Evolutionary conservation across 2,888 invertebrate species (phyloP).

Genomic region (Adelphocoris suturalis): DNA sequence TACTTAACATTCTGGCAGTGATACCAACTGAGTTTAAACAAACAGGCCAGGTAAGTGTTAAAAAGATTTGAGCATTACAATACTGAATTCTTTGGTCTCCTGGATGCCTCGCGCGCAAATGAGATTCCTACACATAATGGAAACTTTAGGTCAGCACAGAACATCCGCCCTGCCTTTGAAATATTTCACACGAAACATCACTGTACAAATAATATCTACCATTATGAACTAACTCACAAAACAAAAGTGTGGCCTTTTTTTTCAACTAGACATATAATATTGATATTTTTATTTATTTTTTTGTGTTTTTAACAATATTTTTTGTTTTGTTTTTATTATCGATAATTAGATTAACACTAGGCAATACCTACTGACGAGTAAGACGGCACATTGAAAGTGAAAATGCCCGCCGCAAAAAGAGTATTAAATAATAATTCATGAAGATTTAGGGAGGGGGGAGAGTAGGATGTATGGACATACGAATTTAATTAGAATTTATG

Average conservation of each 20-base stretch:
- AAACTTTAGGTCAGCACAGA: slow-evolving; percentile 62
- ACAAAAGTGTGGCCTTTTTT: slow-evolving; percentile 59
- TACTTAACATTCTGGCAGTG: slow-evolving; percentile 14
- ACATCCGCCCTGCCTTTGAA: slow-evolving; percentile 47
- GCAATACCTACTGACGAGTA: slow-evolving; percentile 66
- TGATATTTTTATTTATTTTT: slow-evolving; percentile 24
- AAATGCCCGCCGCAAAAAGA: slow-evolving; percentile 34
- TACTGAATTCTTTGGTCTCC: slow-evolving; percentile 71
- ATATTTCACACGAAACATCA: slow-evolving; percentile 56
- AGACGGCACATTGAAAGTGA: slow-evolving; percentile 27
- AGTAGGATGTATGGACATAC: background rate
- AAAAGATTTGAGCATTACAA: slow-evolving; percentile 68
- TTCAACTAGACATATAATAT: slow-evolving; percentile 62
- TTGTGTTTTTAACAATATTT: slow-evolving; percentile 14
- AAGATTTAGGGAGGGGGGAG: background rate
- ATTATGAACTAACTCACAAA: slow-evolving; percentile 65
- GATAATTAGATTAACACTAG: slow-evolving; percentile 57
- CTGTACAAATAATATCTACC: slow-evolving; percentile 70
- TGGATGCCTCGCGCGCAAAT: slow-evolving; percentile 54
- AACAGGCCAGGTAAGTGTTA: slow-evolving; percentile 62
- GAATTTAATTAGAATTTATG: background rate
- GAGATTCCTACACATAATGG: slow-evolving; percentile 64
- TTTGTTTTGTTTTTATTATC: slow-evolving; percentile 43
- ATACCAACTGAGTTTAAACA: slow-evolving; percentile 61
- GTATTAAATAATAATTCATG: slow-evolving; percentile 49